phyloP scores from a whole-genome alignment of 2,888 invertebrate genomes.

The Hermaeophaga mercurialis region DNA sequence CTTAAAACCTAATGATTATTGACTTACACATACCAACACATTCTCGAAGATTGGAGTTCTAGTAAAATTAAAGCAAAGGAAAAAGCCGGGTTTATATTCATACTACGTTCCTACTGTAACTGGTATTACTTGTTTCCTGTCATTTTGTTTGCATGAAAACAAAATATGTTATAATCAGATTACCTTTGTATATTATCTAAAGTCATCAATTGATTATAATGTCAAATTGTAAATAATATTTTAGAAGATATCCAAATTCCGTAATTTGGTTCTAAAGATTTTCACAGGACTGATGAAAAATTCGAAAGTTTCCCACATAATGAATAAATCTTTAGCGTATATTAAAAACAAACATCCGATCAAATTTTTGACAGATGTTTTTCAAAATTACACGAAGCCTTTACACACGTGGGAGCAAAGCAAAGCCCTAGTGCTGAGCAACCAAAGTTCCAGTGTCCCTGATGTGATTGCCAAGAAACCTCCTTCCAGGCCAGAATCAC shows the following conservation, averaged over 20 bases:
- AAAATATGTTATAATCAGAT: too few species aligned
- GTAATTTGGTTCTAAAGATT: neutral
- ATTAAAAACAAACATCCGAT: constrained; percentile 36
- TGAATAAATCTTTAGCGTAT: constrained; percentile 34
- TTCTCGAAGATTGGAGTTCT: too few species aligned
- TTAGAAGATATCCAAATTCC: neutral
- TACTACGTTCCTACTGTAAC: too few species aligned
- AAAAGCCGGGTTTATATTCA: too few species aligned
- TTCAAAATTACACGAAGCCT: constrained; percentile 32
- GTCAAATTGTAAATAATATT: neutral
- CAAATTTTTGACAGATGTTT: constrained; percentile 33
- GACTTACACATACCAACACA: too few species aligned
- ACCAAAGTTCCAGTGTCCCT: neutral
- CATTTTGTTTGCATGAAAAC: too few species aligned
- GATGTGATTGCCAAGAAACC: neutral
- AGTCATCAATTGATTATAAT: too few species aligned
- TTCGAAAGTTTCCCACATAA: constrained; percentile 23
- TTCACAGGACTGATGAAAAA: constrained; percentile 14
- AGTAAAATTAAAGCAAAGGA: too few species aligned
- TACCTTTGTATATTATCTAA: too few species aligned
- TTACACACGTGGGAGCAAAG: neutral
- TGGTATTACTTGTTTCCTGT: too few species aligned
- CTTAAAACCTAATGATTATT: too few species aligned
- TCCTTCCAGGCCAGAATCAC: neutral
- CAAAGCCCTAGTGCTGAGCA: neutral